Percentiles rank a stretch among this genome's conserved stretches.
phyloP scores from a whole-genome alignment of 1,140 invertebrate species.

The Nasonia vitripennis region DNA sequence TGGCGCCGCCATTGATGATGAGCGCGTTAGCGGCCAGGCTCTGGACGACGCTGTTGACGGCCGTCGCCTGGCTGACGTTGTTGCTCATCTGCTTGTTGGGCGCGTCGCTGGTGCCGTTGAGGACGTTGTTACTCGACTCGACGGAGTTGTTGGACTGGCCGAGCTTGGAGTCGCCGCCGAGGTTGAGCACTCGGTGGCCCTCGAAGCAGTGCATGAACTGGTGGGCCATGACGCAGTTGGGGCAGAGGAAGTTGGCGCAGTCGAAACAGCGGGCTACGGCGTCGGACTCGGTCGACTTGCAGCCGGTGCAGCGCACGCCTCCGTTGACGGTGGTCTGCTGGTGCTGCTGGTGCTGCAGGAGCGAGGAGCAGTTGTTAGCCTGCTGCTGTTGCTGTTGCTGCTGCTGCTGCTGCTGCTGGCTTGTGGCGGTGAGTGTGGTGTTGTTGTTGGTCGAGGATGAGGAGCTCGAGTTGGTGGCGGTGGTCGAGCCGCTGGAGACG shows the following conservation, averaged over 20 bases:
- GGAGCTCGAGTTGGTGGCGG: neutral
- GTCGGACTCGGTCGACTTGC: constrained; percentile 90
- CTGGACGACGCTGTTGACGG: constrained; percentile 77
- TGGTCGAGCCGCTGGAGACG: constrained; percentile 78
- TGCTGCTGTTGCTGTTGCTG: neutral
- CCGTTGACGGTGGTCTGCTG: constrained; percentile 64
- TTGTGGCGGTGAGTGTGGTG: neutral
- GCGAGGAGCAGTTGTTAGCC: constrained; percentile 52
- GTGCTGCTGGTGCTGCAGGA: constrained; percentile 87
- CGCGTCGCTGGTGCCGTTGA: constrained; percentile 53
- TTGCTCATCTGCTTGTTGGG: constrained; percentile 65
- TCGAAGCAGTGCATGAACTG: constrained; percentile 99
- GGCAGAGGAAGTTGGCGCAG: constrained; percentile 95
- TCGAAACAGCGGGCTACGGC: constrained; percentile 94
- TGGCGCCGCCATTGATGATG: constrained; percentile 54
- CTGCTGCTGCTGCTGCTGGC: neutral
- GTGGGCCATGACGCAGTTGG: constrained; percentile 98
- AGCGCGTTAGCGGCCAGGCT: constrained; percentile 68
- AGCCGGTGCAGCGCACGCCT: constrained; percentile 87
- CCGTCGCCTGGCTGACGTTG: neutral
- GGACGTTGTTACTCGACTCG: constrained; percentile 59
- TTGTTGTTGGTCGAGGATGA: constrained; percentile 7
- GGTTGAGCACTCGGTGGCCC: constrained; percentile 91
- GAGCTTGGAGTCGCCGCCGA: constrained; percentile 79
- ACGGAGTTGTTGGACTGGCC: constrained; percentile 61